Base-by-base conservation (phyloP, 2,888 invertebrate genomes). In the Tortricodes alternella region DNA sequence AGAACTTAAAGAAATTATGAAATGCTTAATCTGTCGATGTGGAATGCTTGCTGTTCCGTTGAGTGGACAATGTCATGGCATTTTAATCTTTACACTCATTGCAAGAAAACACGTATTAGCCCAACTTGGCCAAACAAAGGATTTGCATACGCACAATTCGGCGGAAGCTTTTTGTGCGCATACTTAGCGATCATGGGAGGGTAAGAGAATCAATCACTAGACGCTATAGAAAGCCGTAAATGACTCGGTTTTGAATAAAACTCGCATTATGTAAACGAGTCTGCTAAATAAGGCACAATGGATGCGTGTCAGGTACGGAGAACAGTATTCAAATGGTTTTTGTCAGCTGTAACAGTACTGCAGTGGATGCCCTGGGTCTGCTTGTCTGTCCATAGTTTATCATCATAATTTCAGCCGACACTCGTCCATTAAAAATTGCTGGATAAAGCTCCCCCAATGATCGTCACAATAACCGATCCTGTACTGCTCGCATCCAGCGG, bases 111-210 rank as follows among this genome's bases (percentile, higher is more conserved):
- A 2, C 21, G 6, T 24, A 8, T 38, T n/a, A 21, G 24, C 46
- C 29, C 11, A 13, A 29, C 29, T 21, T 21, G 8, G 21, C 19
- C 8, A 23, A 60, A 70, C 72, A 70, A 70, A 66, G 65, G 65
- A 72, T 72, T 72, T 72, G 72, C 72, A 71, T 72, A 72, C 68
- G 64, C 56, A 60, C 59, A 50, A 53, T 57, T 69, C 62, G 61
- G 53, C 58, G 60, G 56, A 62, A 60, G 59, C 55, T 67, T 67
- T 66, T 68, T 65, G 66, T 62, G 29, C 35, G 44, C 13, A 15
- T 3, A 13, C 41, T 41, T 19, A 24, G 13, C 15, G 19, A 18
- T 16, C 35, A 19, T 13, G 15, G 4, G 21, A 27, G 32, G 41
- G 27, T 5, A 56, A 44, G 57, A 4, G 56, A 58, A 60, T 65